Conservation (phyloP, 2,113 vertebrate species). For the Callopanchax toddi region DNA sequence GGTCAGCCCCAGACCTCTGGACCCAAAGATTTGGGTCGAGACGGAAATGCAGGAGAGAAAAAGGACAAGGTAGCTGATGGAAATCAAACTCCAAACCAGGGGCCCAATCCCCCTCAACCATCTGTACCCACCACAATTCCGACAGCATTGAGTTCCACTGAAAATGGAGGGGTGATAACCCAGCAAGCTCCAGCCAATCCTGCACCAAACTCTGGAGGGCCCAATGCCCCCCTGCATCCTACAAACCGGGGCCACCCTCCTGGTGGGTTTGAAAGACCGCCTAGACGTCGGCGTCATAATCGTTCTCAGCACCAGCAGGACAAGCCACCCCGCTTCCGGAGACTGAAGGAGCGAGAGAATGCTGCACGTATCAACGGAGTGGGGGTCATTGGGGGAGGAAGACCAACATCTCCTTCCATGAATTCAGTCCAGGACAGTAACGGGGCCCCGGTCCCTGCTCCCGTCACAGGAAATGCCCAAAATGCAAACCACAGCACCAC, state of each 20-base stretch:
- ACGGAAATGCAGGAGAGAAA: constrained; percentile 65
- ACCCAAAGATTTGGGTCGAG: constrained; percentile 72
- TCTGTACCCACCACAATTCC: constrained; percentile 38
- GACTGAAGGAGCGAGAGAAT: constrained; percentile 89
- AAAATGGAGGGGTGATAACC: constrained; percentile 65
- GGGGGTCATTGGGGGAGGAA: constrained; percentile 69
- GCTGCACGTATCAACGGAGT: constrained; percentile 84
- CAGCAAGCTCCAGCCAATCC: constrained; percentile 58
- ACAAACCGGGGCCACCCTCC: constrained; percentile 63
- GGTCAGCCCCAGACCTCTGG: constrained; percentile 48
- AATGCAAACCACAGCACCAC: constrained; percentile 72
- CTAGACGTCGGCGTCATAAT: constrained; percentile 84
- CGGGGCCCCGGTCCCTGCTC: constrained; percentile 47
- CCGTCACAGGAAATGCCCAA: constrained; percentile 50
- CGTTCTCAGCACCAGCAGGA: constrained; percentile 91
- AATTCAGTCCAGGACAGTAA: constrained; percentile 73
- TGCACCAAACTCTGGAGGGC: constrained; percentile 60
- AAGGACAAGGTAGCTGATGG: constrained; percentile 77
- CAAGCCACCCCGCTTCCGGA: constrained; percentile 91
- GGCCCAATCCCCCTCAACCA: constrained; percentile 52
- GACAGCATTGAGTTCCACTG: constrained; percentile 50
- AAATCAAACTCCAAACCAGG: constrained; percentile 69
- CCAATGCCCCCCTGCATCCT: constrained; percentile 48
- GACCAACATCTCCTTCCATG: constrained; percentile 65
- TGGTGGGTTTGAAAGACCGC: constrained; percentile 81